Percentiles rank a stretch among this genome's conserved stretches.
phyloP scores from a whole-genome alignment of 1,140 invertebrate species.

The Chlorops oryzae region DNA sequence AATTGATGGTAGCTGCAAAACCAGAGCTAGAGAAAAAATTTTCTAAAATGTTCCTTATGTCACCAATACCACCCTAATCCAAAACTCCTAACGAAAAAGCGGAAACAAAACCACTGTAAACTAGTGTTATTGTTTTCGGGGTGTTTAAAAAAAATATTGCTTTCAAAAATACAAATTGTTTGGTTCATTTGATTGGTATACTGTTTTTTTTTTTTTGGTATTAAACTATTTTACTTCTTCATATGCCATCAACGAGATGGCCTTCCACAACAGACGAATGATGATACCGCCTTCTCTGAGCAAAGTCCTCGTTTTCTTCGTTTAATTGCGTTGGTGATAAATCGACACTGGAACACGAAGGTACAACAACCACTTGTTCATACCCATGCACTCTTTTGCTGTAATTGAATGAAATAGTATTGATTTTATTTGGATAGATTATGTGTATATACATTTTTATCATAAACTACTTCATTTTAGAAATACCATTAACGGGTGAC shows the following conservation, averaged over 20 bases:
- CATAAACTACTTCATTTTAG: no score
- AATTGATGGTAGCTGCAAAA: no score
- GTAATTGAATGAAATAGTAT: constrained; percentile 24
- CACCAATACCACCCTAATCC: no score
- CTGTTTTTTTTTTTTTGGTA: constrained; percentile 13
- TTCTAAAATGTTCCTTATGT: no score
- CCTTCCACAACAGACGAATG: constrained; percentile 78
- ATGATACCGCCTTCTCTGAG: constrained; percentile 82
- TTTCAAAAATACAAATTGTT: background rate
- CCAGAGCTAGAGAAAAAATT: no score
- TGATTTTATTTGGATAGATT: background rate
- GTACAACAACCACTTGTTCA: constrained; percentile 85
- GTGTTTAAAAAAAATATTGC: constrained; percentile 6
- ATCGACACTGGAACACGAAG: constrained; percentile 73
- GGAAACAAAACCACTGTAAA: no score
- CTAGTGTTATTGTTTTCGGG: no score
- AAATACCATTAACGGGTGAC: no score
- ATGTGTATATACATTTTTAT: no score
- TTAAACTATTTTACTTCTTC: constrained; percentile 25
- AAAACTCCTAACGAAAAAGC: no score
- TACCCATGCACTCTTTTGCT: constrained; percentile 72
- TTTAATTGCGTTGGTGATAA: constrained; percentile 80
- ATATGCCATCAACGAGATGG: constrained; percentile 57
- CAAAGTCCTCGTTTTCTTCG: constrained; percentile 92
- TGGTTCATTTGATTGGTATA: constrained; percentile 5